Base-by-base conservation (phyloP, 2,113 vertebrate species). In the Nematolebias whitei region DNA sequence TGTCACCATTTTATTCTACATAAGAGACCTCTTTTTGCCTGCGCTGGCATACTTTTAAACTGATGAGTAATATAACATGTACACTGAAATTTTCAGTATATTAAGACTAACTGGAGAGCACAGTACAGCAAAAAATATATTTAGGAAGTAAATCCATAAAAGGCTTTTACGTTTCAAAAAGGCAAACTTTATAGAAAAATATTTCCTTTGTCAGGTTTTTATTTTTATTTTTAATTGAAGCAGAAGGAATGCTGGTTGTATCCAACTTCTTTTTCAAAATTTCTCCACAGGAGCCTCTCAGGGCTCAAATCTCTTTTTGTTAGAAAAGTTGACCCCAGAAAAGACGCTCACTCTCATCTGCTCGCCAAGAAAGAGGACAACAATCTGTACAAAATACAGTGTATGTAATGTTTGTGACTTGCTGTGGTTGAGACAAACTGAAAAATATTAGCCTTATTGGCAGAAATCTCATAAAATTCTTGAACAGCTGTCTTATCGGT, bases 331-430 rank as follows among this genome's bases (percentile, higher is more conserved):
- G 95, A 98, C 66, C 96, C 98, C 6, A 93, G 98, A 75, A 99
- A 98, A 87, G 98, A 99, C 15, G 96, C 98, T 55, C 98, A 99
- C 85, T 98, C 98, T 72, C 96, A 98, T 72, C 94, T 99, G 54
- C 93, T 99, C 40, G 95, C 98, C 75, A 99, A 99, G 91, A 94
- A 92, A 68, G 98, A 99, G 90, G 97, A 95, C 59, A 96, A 89
- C 92, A 99, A 95, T 74, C 93, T 99, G 49, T 99, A 98, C 88
- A 99, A 99, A 87, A 87, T 99, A 47, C 98, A 99, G 66, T 95
- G 98, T 99, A 93, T 91, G 95, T 94, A 19, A 54, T 56, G 23
- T 29, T 51, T 16, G 14, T 11, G 8, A 12, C 12, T 51, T 2
- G 0, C 15, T 38, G 10, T 39, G 5, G 13, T 38, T 11, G 16